A percentile compares a stretch with the other conserved stretches of the same genome.
phyloP scores from a whole-genome alignment of 2,888 invertebrate genomes.

The Drosophila stalkeri region DNA sequence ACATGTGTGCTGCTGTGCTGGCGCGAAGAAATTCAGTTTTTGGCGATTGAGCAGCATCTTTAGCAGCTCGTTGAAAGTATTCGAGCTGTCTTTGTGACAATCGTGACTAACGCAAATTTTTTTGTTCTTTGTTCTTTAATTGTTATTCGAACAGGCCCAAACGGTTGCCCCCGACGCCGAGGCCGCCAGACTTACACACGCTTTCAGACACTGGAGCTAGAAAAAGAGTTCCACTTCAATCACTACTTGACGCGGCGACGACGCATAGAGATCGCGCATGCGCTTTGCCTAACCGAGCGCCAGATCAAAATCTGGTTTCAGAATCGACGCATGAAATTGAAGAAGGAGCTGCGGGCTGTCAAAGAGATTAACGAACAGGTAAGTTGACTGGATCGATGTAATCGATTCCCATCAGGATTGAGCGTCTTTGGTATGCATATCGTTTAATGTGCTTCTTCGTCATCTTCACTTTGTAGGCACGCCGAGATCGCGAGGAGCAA shows the following conservation, averaged over 20 bases:
- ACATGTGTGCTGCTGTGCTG: constrained; percentile 37
- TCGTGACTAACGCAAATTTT: constrained; percentile 59
- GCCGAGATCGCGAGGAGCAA: constrained; percentile 95
- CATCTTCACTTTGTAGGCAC: constrained; percentile 86
- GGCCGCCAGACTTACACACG: constrained; percentile 99
- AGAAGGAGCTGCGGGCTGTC: constrained; percentile 96
- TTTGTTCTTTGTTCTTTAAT: constrained; percentile 64
- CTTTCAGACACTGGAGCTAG: constrained; percentile 98
- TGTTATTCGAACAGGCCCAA: constrained; percentile 91
- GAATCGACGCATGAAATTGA: constrained; percentile 98
- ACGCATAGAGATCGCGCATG: constrained; percentile 98
- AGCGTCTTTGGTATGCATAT: neutral
- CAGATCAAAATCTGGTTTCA: constrained; percentile 99
- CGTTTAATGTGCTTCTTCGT: neutral
- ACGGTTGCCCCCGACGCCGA: constrained; percentile 96
- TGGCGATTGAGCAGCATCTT: constrained; percentile 50
- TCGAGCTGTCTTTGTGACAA: constrained; percentile 33
- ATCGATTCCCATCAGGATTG: neutral
- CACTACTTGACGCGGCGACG: constrained; percentile 98
- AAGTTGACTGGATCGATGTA: constrained; percentile 39
- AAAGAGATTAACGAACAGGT: constrained; percentile 97
- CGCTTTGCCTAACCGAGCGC: constrained; percentile 96
- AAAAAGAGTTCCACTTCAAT: constrained; percentile 99
- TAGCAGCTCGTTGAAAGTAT: constrained; percentile 71
- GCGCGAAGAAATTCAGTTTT: constrained; percentile 44